Evolutionary conservation across 2,797 vertebrate species (phyloP).

Genomic region (Mallotus villosus): DNA sequence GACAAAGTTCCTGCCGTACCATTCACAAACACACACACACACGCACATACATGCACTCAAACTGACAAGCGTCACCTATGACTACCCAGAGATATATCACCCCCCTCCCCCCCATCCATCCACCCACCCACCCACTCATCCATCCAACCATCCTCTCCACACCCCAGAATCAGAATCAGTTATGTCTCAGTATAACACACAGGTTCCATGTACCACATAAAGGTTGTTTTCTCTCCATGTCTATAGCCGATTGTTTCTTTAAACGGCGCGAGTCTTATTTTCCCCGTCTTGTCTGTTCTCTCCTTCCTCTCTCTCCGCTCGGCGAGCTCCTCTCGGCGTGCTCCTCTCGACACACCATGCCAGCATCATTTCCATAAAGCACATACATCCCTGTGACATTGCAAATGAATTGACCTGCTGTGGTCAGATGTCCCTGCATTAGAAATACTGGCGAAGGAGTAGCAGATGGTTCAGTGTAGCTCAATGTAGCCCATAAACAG

Average conservation of each 20-base stretch:
- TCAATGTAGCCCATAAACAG: constrained; percentile 43
- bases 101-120: too few species aligned
- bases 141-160: too few species aligned
- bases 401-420: constrained; percentile 21
- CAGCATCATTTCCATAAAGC: constrained; percentile 44
- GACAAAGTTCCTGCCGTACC: too few species aligned
- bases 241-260: constrained; percentile 56
- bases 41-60: constrained; percentile 49
- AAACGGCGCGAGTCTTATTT: constrained; percentile 25
- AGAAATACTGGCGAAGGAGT: constrained; percentile 29
- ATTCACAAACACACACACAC: constrained; percentile 15
- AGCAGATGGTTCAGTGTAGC: constrained; percentile 33
- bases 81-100: neutral
- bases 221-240: constrained; percentile 45
- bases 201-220: too few species aligned
- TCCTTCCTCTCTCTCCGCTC: constrained; percentile 36
- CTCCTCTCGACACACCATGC: constrained; percentile 4
- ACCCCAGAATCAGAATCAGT: too few species aligned
- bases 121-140: too few species aligned
- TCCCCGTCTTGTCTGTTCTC: constrained; percentile 21
- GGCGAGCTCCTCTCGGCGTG: neutral
- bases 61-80: neutral
- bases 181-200: too few species aligned
- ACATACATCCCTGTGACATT: constrained; percentile 43
- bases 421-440: constrained; percentile 20